Percentiles rank a stretch among this genome's conserved stretches.
phyloP scores from a whole-genome alignment of 2,797 vertebrate species.

The Sebastes ruberrimus region DNA sequence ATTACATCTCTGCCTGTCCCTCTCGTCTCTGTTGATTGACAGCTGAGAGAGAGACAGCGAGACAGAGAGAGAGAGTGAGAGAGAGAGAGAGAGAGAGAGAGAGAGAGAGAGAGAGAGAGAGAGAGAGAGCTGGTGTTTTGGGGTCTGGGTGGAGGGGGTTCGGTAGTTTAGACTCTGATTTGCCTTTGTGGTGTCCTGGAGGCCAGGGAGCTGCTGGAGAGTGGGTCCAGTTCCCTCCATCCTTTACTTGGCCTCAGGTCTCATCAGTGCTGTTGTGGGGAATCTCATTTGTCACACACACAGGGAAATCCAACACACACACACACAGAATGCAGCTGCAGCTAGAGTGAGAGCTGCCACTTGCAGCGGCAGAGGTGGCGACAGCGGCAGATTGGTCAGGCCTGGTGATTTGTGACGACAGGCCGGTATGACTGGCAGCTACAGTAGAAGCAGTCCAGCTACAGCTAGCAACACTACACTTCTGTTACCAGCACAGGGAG shows the following conservation, averaged over 20 bases:
- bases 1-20: conserved; percentile 24
- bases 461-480: conserved; percentile 84
- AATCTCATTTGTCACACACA: conserved; percentile 89
- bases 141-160: conserved; percentile 17
- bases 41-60: conserved; percentile 35
- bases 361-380: conserved; percentile 85
- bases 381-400: conserved; percentile 74
- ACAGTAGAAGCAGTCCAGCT: conserved; percentile 77
- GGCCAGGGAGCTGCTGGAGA: conserved; percentile 78
- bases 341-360: conserved; percentile 87
- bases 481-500: conserved; percentile 20
- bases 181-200: conserved; percentile 82
- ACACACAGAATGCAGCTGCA: conserved; percentile 57
- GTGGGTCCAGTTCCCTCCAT: conserved; percentile 63
- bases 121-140: conserved; percentile 18
- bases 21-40: conserved; percentile 59
- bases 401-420: conserved; percentile 66
- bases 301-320: conserved; percentile 40
- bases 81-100: conserved; percentile 39
- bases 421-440: conserved; percentile 85
- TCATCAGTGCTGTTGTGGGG: conserved; percentile 86
- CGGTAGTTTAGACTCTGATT: conserved; percentile 66
- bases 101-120: conserved; percentile 29
- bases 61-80: conserved; percentile 31
- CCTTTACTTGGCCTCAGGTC: conserved; percentile 79